Evolutionary conservation across 2,113 vertebrate species (phyloP), one percentile per base, ranked within the genome.

Genomic region (Salminus brasiliensis): DNA sequence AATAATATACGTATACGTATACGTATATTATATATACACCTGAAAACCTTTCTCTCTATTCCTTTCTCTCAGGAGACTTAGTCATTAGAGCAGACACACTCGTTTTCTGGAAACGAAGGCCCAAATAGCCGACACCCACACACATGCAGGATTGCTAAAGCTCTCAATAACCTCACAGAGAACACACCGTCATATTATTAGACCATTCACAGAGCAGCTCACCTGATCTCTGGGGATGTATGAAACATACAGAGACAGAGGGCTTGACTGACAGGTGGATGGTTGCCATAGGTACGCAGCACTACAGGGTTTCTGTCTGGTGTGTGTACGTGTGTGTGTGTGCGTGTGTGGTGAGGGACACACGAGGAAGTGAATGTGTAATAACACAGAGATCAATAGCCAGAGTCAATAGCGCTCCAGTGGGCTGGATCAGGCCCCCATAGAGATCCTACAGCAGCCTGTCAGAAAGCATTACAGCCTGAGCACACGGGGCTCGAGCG

Each of bases 331-430:
- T 49, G 47, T 49, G 47, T 16, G 47, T 16, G 52, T 55, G n/a
- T 55, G n/a, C 25, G 52, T 55, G 59, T 65, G 62, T 57, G 63
- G 71, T 63, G 70, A 74, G 79, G 32, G 57, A 65, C 15, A 30
- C 52, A 55, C 45, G 55, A 59, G 52, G 70, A 60, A 75, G 75
- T 55, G 70, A 74, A 78, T 81, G 74, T 81, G 83, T 81, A 77
- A 81, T 68, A 81, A 84, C 63, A 55, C 70, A 62, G 39, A 81
- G 71, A 84, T 81, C 79, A 84, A 84, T 84, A 78, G 67, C 74
- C 49, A 59, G 45, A 81, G 79, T 84, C 79, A 81, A 78, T 78
- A 81, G 70, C 73, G 79, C 74, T 75, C 76, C 63, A 78, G 74
- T 74, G 52, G 65, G 75, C 71, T 81, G 47, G 65, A 81, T 78